Percentiles rank a stretch among this genome's conserved stretches.
phyloP scores from a whole-genome alignment of 2,113 vertebrate species.

The Nyctereutes procyonoides region DNA sequence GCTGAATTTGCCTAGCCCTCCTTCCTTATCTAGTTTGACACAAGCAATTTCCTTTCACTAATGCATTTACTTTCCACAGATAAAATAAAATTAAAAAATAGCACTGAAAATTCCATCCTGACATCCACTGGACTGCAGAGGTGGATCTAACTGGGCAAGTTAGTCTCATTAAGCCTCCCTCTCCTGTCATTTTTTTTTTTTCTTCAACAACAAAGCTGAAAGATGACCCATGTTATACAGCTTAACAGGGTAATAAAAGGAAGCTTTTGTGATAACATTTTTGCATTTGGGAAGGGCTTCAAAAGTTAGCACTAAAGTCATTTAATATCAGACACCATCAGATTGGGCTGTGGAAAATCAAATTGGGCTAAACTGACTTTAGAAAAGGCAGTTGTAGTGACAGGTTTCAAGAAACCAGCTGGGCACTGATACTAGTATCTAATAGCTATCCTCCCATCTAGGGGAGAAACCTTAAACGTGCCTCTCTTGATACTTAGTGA shows the following conservation, averaged over 20 bases:
- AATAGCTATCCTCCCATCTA: not conserved
- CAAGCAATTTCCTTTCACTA: conserved; percentile 55
- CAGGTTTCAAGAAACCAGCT: conserved; percentile 31
- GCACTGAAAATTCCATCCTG: not conserved
- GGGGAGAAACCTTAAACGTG: not conserved
- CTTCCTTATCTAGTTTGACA: conserved; percentile 18
- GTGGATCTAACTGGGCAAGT: not conserved
- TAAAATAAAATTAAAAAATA: not conserved
- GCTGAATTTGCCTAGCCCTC: not conserved
- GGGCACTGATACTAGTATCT: not conserved
- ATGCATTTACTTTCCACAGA: conserved; percentile 39
- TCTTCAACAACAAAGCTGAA: not conserved
- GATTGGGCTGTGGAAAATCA: conserved; percentile 40
- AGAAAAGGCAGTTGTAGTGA: not conserved
- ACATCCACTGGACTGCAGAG: not conserved
- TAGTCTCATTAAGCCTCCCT: not conserved
- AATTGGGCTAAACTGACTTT: not conserved
- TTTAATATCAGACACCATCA: not conserved
- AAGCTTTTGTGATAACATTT: conserved; percentile 17
- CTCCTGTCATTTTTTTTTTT: not conserved
- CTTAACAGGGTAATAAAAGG: not conserved
- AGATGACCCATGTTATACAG: not conserved
- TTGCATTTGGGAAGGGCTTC: not conserved
- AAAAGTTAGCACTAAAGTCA: not conserved
- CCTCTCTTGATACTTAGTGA: conserved; percentile 1